Conservation (phyloP, 1,140 invertebrate genomes). For the Drosophila tani region DNA sequence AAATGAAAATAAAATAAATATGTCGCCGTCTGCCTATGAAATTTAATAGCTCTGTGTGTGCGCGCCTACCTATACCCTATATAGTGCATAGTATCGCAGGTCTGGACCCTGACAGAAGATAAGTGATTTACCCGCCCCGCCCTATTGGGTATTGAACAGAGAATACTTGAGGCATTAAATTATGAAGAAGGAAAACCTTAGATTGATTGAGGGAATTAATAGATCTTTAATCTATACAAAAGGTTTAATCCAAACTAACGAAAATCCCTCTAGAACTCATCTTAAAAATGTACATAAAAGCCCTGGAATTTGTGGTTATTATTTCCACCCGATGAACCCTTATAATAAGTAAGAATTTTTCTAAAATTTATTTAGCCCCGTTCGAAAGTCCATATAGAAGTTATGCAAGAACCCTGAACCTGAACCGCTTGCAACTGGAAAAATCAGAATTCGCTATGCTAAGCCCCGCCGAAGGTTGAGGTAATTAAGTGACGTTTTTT, state of each 20-base stretch:
- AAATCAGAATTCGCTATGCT: conserved; percentile 40
- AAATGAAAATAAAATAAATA: conserved; percentile 14
- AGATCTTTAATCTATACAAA: too few relatives aligned
- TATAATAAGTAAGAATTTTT: not conserved
- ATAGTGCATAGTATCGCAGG: not conserved
- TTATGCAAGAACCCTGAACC: conserved; percentile 21
- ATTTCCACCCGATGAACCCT: too few relatives aligned
- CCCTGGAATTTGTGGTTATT: too few relatives aligned
- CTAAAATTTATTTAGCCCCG: not conserved
- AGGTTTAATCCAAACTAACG: too few relatives aligned
- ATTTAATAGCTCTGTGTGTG: conserved; percentile 44
- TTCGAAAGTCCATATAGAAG: conserved; percentile 1
- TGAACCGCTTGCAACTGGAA: conserved; percentile 19
- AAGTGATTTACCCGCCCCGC: conserved; percentile 18
- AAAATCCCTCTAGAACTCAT: too few relatives aligned
- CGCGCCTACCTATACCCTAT: conserved; percentile 2
- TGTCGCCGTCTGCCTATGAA: conserved; percentile 43
- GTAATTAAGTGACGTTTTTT: conserved; percentile 29
- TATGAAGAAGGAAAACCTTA: not conserved
- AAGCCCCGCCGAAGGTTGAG: conserved; percentile 36
- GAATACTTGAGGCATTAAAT: not conserved
- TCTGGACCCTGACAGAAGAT: conserved; percentile 18
- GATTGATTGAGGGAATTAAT: too few relatives aligned
- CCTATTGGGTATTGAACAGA: not conserved
- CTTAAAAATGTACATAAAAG: too few relatives aligned